Percentiles rank a stretch among this genome's conserved stretches.
These are phyloP conservation scores for Cricetomys ansorgei DNA, from an alignment of 2,113 vertebrate genomes.

Conservation along the genomic window DNA sequence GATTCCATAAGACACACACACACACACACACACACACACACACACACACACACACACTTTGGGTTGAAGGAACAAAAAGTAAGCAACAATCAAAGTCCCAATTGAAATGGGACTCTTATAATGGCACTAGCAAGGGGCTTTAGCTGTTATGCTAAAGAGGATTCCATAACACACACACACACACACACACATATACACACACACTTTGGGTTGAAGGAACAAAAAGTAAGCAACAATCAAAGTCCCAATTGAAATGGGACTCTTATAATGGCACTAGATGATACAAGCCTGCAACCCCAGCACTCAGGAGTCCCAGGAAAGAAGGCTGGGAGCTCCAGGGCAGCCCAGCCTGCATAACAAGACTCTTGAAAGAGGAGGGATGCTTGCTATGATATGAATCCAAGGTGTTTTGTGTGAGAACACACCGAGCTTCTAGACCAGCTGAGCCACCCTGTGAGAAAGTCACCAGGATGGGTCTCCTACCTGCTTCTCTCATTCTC, in stretches of 20 bases:
- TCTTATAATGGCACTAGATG: neutral
- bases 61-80: neutral
- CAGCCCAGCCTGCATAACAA: neutral
- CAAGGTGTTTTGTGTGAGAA: neutral
- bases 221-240: neutral
- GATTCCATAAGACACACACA: neutral
- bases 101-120: neutral
- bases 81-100: neutral
- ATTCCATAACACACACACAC: neutral
- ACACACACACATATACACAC: neutral
- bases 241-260: neutral
- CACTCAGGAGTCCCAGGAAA: neutral
- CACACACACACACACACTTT: neutral
- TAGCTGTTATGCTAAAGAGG: neutral
- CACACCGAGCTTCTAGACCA: neutral
- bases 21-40: neutral
- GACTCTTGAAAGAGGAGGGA: neutral
- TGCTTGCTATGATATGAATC: neutral
- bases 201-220: neutral
- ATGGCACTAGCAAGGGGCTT: too few relatives aligned
- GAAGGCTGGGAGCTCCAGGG: too few relatives aligned
- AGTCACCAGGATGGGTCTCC: neutral
- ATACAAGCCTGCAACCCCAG: neutral
- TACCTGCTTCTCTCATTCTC: neutral
- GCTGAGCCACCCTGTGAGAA: neutral